These are phyloP conservation scores for Phlogophora meticulosa DNA, from an alignment of 2,888 invertebrate genomes.

Conservation along the genomic window DNA sequence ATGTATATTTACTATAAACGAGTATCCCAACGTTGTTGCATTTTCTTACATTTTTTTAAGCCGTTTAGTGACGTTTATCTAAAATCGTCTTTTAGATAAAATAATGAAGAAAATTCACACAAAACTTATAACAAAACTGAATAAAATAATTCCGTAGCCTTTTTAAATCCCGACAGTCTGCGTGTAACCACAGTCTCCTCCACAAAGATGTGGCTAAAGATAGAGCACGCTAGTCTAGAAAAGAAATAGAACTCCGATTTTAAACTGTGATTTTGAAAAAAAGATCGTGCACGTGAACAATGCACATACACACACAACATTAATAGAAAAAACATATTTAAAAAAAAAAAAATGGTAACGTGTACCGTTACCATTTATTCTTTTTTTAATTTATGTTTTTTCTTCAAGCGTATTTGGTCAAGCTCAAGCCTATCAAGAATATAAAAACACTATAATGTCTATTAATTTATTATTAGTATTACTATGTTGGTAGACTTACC, in stretches of 20 bases:
- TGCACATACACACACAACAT: no score
- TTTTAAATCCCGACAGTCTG: constrained; percentile 11
- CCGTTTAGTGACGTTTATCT: not conserved
- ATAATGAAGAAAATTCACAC: not conserved
- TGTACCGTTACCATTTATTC: no score
- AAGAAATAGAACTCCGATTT: constrained; percentile 34
- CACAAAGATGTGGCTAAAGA: constrained; percentile 39
- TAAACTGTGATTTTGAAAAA: not conserved
- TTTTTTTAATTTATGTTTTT: no score
- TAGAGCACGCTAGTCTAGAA: constrained; percentile 29
- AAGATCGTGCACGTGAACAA: no score
- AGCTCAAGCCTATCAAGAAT: no score
- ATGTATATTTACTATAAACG: no score
- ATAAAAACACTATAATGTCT: no score
- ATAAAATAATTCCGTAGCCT: not conserved
- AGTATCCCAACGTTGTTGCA: not conserved
- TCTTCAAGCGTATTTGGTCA: no score
- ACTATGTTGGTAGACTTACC: no score
- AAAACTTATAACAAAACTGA: constrained; percentile 7
- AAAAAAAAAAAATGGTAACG: no score
- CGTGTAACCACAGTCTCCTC: constrained; percentile 27
- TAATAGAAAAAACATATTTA: not conserved
- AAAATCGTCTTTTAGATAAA: no score
- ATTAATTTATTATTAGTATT: no score
- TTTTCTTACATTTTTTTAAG: not conserved